Evolutionary conservation across 1,140 invertebrate species (phyloP).

Genomic region (Dinothrombium tinctorium): DNA sequence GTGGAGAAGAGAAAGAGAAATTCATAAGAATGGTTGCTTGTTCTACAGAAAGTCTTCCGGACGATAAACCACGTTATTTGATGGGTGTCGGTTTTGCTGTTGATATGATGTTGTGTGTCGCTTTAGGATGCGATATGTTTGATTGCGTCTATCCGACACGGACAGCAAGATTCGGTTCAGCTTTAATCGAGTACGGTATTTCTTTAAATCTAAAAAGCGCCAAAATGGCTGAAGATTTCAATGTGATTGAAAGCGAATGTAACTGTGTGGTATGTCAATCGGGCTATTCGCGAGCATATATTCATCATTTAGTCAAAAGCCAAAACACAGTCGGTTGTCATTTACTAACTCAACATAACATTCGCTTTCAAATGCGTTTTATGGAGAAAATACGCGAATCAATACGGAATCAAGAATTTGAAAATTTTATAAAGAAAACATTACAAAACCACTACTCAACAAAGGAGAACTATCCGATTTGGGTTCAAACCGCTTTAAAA

Average conservation of each 20-base stretch:
- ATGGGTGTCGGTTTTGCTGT: slow-evolving; percentile 94
- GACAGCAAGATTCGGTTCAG: slow-evolving; percentile 86
- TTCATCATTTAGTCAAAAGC: slow-evolving; percentile 58
- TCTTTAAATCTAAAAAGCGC: slow-evolving; percentile 62
- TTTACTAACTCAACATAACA: slow-evolving; percentile 70
- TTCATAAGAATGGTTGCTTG: slow-evolving; percentile 88
- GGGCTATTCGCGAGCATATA: slow-evolving; percentile 60
- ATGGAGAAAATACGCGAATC: slow-evolving; percentile 61
- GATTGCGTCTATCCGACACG: slow-evolving; percentile 94
- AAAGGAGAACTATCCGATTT: slow-evolving; percentile 4
- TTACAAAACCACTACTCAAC: slow-evolving; percentile 22
- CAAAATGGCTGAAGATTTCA: slow-evolving; percentile 47
- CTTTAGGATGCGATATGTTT: slow-evolving; percentile 90
- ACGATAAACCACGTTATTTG: slow-evolving; percentile 73
- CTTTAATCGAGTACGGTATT: slow-evolving; percentile 47
- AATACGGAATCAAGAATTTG: slow-evolving; percentile 51
- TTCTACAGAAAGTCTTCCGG: slow-evolving; percentile 62
- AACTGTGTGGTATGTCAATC: slow-evolving; percentile 63
- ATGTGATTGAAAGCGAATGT: slow-evolving; percentile 68
- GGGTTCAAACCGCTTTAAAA: neutral
- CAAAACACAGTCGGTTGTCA: slow-evolving; percentile 75
- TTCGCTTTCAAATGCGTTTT: slow-evolving; percentile 43
- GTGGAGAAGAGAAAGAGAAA: slow-evolving; percentile 82
- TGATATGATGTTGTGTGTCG: slow-evolving; percentile 84
- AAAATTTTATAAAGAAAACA: slow-evolving; percentile 38